phyloP scores from a whole-genome alignment of 2,797 vertebrate species.

The Peromyscus attwateri region DNA sequence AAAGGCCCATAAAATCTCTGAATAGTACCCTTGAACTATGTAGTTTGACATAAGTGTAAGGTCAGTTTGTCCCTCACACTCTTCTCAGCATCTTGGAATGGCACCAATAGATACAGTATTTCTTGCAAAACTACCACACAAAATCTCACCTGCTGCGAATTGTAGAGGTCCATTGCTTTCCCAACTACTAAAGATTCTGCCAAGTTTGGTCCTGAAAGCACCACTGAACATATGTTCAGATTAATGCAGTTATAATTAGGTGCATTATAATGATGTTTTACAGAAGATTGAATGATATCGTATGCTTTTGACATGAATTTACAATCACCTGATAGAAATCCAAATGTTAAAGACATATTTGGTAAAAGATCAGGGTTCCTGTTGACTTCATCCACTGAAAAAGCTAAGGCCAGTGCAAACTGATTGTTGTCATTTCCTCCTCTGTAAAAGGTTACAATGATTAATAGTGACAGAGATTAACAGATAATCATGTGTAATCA shows the following conservation, averaged over 20 bases:
- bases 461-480: neutral
- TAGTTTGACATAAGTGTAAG: neutral
- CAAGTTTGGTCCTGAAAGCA: neutral
- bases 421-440: too few species aligned
- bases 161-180: neutral
- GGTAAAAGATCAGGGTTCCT: neutral
- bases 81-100: too few species aligned
- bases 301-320: accelerated
- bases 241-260: neutral
- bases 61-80: accelerated
- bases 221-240: accelerated
- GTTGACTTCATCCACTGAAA: neutral
- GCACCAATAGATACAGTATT: neutral
- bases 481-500: neutral
- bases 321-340: too few species aligned
- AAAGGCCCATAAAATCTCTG: too few species aligned
- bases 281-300: accelerated
- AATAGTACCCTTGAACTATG: neutral
- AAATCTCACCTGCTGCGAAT: neutral
- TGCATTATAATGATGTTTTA: accelerated
- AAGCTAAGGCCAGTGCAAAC: neutral
- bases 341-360: neutral
- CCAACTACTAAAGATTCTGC: accelerated
- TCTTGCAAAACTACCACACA: neutral
- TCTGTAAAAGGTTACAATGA: neutral